These are phyloP conservation scores for Helarctos malayanus DNA, from an alignment of 2,797 vertebrate genomes.

Conservation along the genomic window DNA sequence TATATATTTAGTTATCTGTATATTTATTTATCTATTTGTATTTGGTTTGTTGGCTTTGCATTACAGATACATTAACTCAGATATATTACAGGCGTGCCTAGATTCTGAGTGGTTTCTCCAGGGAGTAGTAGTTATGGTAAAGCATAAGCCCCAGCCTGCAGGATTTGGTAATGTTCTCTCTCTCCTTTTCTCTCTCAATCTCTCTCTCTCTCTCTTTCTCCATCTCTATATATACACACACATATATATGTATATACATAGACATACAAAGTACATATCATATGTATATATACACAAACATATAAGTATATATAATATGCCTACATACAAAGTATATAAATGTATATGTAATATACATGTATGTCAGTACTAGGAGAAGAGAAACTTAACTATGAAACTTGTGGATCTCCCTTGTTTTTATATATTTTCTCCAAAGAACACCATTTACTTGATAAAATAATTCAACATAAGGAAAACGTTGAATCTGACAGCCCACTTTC, in stretches of 20 bases:
- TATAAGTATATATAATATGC: background rate
- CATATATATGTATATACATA: background rate
- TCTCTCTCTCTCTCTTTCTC: background rate
- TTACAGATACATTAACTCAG: background rate
- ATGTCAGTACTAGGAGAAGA: background rate
- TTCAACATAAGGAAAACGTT: conserved; percentile 5
- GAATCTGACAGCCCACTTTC: background rate
- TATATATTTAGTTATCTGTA: background rate
- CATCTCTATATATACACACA: background rate
- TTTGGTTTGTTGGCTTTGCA: background rate
- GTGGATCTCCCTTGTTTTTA: background rate
- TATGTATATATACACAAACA: background rate
- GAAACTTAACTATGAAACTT: background rate
- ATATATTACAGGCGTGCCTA: background rate
- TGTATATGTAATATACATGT: background rate
- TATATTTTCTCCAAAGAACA: background rate
- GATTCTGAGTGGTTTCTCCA: background rate
- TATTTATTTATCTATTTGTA: background rate
- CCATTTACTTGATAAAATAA: conserved; percentile 42
- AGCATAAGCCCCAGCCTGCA: background rate
- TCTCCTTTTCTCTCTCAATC: background rate
- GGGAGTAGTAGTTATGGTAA: background rate
- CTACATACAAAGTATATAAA: background rate
- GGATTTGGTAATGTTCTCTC: background rate
- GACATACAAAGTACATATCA: background rate